A percentile compares a stretch with the other conserved stretches of the same genome.
Conservation (phyloP, 2,797 vertebrate species). For the Kryptolebias ocellatus region DNA sequence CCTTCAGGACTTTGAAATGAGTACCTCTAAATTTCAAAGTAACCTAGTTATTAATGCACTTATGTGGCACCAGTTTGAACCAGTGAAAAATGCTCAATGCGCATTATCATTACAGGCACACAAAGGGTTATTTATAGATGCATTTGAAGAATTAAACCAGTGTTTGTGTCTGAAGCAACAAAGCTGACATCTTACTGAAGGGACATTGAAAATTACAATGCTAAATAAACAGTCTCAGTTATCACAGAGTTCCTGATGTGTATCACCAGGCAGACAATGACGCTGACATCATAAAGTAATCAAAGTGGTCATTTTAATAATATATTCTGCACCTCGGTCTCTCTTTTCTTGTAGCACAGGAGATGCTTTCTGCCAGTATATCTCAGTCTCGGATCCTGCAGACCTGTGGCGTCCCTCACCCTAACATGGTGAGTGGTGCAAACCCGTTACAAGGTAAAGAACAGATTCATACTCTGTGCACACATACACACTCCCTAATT, state of each 20-base stretch:
- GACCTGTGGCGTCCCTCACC: slow-evolving; percentile 84
- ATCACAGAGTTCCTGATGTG: not conserved
- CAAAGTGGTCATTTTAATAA: not conserved
- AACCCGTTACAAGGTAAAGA: slow-evolving; percentile 85
- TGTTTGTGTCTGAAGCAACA: slow-evolving; percentile 3
- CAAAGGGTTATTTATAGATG: not conserved
- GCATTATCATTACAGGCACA: not conserved
- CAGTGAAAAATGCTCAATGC: not conserved
- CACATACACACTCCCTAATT: slow-evolving; percentile 4
- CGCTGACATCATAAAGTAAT: slow-evolving; percentile 9
- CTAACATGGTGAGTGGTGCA: slow-evolving; percentile 85
- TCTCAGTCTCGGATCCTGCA: slow-evolving; percentile 88
- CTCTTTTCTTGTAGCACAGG: slow-evolving; percentile 75
- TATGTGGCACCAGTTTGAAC: not conserved
- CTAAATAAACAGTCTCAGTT: too few species aligned
- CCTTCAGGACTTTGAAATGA: too few species aligned
- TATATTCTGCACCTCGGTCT: slow-evolving; percentile 2
- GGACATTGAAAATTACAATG: too few species aligned
- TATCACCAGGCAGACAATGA: slow-evolving; percentile 3
- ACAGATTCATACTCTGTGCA: slow-evolving; percentile 24
- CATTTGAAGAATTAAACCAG: not conserved
- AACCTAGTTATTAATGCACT: not conserved
- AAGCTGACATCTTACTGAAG: not conserved
- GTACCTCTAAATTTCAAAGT: too few species aligned
- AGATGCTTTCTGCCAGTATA: slow-evolving; percentile 89